Conservation (phyloP, 2,113 vertebrate genomes). For the Myrmecobius fasciatus region DNA sequence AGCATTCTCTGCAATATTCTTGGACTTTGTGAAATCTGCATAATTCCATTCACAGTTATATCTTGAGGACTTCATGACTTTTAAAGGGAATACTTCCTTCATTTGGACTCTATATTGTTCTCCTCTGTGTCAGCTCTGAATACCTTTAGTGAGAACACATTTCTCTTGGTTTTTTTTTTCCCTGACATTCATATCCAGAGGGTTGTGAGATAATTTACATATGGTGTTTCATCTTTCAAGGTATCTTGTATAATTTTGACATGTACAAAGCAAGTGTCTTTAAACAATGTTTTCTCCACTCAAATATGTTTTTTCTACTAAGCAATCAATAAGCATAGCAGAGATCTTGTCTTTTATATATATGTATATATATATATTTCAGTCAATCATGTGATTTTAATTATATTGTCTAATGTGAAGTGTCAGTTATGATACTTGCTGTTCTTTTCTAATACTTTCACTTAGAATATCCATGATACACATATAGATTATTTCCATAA, state of each 20-base stretch:
- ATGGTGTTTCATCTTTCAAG: background rate
- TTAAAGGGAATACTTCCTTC: background rate
- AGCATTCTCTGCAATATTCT: background rate
- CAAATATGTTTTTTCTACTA: background rate
- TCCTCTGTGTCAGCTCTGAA: background rate
- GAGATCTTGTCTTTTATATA: background rate
- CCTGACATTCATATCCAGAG: background rate
- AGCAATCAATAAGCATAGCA: background rate
- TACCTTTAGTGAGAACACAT: background rate
- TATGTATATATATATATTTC: background rate
- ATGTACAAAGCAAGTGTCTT: background rate
- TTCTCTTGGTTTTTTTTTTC: background rate
- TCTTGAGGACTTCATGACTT: background rate
- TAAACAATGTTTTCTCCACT: background rate
- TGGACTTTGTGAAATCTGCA: background rate
- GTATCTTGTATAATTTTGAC: background rate
- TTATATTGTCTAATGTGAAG: background rate
- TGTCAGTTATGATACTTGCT: background rate
- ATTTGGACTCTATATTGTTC: background rate
- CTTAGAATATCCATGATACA: too few species aligned
- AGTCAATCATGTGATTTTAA: background rate
- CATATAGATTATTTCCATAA: too few species aligned
- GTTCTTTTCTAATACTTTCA: background rate
- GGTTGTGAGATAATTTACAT: background rate
- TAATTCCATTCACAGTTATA: background rate